Evolutionary conservation across 2,888 invertebrate species (phyloP).

Genomic region (Nemurella pictetii): DNA sequence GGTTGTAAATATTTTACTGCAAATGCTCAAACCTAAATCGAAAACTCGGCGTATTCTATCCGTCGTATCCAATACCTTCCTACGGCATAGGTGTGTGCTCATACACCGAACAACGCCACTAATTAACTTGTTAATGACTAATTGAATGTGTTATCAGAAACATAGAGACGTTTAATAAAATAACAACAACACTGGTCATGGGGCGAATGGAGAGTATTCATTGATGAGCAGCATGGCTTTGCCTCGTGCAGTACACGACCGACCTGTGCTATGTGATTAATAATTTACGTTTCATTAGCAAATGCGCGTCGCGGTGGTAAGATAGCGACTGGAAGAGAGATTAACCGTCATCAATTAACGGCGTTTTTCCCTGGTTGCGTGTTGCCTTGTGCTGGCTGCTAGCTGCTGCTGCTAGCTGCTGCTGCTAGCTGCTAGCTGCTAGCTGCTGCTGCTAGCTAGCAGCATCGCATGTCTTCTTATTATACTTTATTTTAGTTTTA

Average conservation of each 20-base stretch:
- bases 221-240: not conserved
- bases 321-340: slow-evolving; percentile 9
- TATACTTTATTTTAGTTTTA: not conserved
- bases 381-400: not conserved
- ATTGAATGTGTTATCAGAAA: not conserved
- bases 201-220: not conserved
- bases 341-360: slow-evolving; percentile 20
- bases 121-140: not conserved
- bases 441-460: not conserved
- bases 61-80: too few species aligned
- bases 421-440: not conserved
- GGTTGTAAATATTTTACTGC: too few species aligned
- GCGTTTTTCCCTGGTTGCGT: not conserved
- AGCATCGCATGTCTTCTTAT: not conserved
- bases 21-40: too few species aligned
- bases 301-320: slow-evolving; percentile 4
- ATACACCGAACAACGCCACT: not conserved
- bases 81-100: too few species aligned
- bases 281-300: slow-evolving; percentile 27
- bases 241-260: not conserved
- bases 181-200: not conserved
- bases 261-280: slow-evolving; percentile 12
- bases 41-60: too few species aligned
- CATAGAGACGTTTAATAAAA: not conserved
- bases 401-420: not conserved